A percentile compares a stretch with the other conserved stretches of the same genome.
Conservation (phyloP, 2,797 vertebrate genomes). For the Gephyroberyx darwinii region DNA sequence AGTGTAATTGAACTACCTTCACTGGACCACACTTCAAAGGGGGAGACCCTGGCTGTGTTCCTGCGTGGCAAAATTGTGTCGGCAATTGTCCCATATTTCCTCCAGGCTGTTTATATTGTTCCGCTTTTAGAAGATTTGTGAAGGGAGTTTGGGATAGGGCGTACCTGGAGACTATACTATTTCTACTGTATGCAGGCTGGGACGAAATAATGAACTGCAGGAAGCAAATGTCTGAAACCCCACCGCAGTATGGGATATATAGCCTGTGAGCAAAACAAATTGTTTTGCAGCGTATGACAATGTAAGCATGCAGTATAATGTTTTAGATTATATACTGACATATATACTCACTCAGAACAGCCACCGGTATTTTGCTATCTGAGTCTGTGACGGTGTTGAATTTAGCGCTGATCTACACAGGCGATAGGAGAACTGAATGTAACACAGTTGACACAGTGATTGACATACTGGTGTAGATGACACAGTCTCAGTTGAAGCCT, state of each 20-base stretch:
- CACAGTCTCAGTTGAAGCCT: slow-evolving; percentile 58
- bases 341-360: no score
- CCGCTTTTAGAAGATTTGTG: slow-evolving; percentile 43
- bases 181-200: slow-evolving; percentile 19
- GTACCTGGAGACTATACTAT: slow-evolving; percentile 29
- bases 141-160: slow-evolving; percentile 18
- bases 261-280: slow-evolving; percentile 13
- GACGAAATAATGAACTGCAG: slow-evolving; percentile 24
- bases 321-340: background rate
- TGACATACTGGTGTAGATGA: slow-evolving; percentile 37
- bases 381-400: background rate
- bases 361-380: no score
- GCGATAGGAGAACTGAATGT: no score
- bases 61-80: slow-evolving; percentile 1
- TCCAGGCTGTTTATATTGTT: slow-evolving; percentile 24
- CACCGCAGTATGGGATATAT: slow-evolving; percentile 1
- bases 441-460: slow-evolving; percentile 16
- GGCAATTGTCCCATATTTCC: slow-evolving; percentile 17
- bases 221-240: slow-evolving; percentile 1
- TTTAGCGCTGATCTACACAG: no score
- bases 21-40: slow-evolving; percentile 51
- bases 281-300: slow-evolving; percentile 8
- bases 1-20: slow-evolving; percentile 58
- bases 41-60: slow-evolving; percentile 2
- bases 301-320: background rate